Evolutionary conservation across 2,113 vertebrate species (phyloP).

Genomic region (Erythrolamprus reginae): DNA sequence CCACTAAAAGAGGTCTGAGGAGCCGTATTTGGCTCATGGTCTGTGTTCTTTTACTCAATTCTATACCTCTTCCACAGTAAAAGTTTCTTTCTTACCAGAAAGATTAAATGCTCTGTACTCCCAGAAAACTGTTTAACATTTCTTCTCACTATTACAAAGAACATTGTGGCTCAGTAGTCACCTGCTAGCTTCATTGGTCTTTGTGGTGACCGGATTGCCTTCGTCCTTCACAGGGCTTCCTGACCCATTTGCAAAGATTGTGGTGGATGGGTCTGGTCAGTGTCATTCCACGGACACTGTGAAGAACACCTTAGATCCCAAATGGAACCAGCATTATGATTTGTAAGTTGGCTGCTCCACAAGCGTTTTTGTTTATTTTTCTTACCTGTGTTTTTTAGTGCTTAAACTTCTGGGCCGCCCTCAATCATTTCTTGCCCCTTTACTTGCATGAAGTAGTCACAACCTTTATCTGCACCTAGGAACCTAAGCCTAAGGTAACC

Average conservation of each 20-base stretch:
- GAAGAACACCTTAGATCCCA: constrained; percentile 97
- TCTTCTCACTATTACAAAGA: background rate
- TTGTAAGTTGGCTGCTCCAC: constrained; percentile 76
- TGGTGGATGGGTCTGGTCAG: constrained; percentile 96
- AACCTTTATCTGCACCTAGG: background rate
- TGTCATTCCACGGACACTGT: constrained; percentile 99
- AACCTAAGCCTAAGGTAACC: background rate
- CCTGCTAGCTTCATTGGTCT: background rate
- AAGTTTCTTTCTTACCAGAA: background rate
- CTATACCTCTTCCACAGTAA: background rate
- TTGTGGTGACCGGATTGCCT: background rate
- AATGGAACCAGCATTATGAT: constrained; percentile 98
- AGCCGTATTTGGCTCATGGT: background rate
- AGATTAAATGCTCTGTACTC: background rate
- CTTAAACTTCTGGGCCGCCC: background rate
- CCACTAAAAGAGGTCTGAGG: background rate
- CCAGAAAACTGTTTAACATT: background rate
- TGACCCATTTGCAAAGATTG: constrained; percentile 94
- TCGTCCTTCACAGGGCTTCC: constrained; percentile 79
- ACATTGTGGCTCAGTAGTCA: background rate
- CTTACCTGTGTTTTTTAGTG: background rate
- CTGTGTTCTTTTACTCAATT: background rate
- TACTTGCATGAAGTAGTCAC: background rate
- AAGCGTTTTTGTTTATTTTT: background rate
- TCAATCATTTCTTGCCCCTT: too few species aligned